These are phyloP conservation scores for Habroteleia sp. DNA, from an alignment of 2,888 invertebrate genomes.

Conservation along the genomic window DNA sequence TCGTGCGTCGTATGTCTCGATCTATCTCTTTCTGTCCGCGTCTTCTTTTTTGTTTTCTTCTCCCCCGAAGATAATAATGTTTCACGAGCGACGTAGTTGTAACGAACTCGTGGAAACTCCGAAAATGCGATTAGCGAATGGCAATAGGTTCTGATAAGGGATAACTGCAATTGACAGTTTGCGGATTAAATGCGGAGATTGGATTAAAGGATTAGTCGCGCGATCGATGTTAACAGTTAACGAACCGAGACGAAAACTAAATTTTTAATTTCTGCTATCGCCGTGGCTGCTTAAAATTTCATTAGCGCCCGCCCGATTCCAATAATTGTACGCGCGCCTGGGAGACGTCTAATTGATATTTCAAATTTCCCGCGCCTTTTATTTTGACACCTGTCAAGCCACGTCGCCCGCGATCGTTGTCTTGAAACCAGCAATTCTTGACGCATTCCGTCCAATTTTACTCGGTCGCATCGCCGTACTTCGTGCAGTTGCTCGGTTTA, in stretches of 20 bases:
- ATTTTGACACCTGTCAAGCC: slow-evolving; percentile 46
- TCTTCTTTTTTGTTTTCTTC: slow-evolving; percentile 30
- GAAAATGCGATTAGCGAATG: slow-evolving; percentile 64
- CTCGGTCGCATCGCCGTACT: no score
- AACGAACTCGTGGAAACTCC: slow-evolving; percentile 64
- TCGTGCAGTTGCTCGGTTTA: background rate
- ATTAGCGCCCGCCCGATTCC: slow-evolving; percentile 45
- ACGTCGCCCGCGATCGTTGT: slow-evolving; percentile 10
- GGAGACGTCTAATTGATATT: slow-evolving; percentile 52
- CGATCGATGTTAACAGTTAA: slow-evolving; percentile 65
- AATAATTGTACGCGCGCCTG: slow-evolving; percentile 47
- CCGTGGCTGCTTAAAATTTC: slow-evolving; percentile 57
- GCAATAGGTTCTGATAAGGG: slow-evolving; percentile 63
- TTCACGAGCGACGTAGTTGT: slow-evolving; percentile 61
- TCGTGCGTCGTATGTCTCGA: no score
- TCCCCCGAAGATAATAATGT: slow-evolving; percentile 56
- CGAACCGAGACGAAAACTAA: slow-evolving; percentile 63
- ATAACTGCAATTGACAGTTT: slow-evolving; percentile 64
- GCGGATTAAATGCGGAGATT: slow-evolving; percentile 63
- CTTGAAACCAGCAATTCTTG: slow-evolving; percentile 11
- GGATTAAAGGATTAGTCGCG: slow-evolving; percentile 63
- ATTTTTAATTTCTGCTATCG: slow-evolving; percentile 62
- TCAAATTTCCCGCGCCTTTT: slow-evolving; percentile 55
- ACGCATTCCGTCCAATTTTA: background rate
- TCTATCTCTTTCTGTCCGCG: slow-evolving; percentile 22